A percentile compares a stretch with the other conserved stretches of the same genome.
Conservation (phyloP, 2,888 invertebrate species). For the Hydrotaea cyrtoneurina region DNA sequence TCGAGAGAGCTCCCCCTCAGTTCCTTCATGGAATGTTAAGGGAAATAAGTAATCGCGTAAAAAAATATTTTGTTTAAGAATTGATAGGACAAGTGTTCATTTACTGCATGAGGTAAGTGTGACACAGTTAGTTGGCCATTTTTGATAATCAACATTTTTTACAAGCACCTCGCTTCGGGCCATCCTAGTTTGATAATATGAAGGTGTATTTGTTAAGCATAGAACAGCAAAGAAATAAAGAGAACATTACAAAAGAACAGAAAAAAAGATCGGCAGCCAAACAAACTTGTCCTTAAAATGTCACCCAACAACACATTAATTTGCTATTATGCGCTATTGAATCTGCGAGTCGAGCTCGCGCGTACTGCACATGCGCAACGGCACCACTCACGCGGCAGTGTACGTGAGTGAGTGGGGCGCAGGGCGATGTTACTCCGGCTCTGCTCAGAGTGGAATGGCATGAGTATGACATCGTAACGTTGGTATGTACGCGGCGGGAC, state of each 20-base stretch:
- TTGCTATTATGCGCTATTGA: constrained; percentile 51
- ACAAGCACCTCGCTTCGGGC: background rate
- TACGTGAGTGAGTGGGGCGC: too few relatives aligned
- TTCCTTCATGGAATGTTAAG: too few relatives aligned
- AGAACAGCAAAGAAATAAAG: background rate
- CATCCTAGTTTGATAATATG: too few relatives aligned
- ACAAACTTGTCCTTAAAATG: constrained; percentile 68
- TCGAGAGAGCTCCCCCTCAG: too few relatives aligned
- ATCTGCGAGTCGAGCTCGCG: background rate
- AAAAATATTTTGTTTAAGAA: too few relatives aligned
- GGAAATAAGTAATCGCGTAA: too few relatives aligned
- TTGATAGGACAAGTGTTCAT: too few relatives aligned
- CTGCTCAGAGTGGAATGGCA: constrained; percentile 6
- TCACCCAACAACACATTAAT: constrained; percentile 64
- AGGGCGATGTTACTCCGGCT: too few relatives aligned
- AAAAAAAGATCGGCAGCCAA: constrained; percentile 7
- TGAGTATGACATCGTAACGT: constrained; percentile 6
- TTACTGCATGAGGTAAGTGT: too few relatives aligned
- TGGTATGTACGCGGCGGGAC: constrained; percentile 41
- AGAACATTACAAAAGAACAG: constrained; percentile 36
- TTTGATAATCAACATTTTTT: too few relatives aligned
- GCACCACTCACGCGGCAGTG: constrained; percentile 6
- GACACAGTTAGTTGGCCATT: too few relatives aligned
- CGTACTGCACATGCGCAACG: constrained; percentile 15
- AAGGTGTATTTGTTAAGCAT: too few relatives aligned